Conservation (phyloP, 2,797 vertebrate genomes). For the Anabacerthia variegaticeps region DNA sequence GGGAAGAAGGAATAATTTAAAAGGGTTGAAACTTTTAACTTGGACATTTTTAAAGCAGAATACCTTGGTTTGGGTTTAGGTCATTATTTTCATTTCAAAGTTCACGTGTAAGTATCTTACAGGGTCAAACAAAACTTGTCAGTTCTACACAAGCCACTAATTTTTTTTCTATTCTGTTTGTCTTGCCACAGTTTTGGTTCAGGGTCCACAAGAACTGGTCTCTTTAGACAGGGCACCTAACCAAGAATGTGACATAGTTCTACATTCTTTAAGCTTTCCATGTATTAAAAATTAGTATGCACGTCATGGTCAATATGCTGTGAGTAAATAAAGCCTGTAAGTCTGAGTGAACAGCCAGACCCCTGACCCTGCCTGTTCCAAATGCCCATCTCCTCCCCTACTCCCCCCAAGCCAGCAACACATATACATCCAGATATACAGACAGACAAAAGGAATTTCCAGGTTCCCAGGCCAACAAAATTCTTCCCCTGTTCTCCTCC, state of each 20-base stretch:
- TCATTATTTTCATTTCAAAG: not conserved
- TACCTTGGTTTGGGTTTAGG: not conserved
- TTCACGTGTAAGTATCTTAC: not conserved
- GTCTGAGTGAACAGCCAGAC: not conserved
- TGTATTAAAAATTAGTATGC: not conserved
- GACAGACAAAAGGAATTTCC: not conserved
- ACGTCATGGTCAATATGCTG: not conserved
- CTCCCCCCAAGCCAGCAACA: not conserved
- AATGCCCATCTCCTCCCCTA: not conserved
- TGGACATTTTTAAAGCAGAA: not conserved
- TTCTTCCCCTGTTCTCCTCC: not conserved
- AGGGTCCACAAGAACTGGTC: not conserved
- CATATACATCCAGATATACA: not conserved
- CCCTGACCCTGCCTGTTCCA: not conserved
- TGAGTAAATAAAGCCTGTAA: not conserved
- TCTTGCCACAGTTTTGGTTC: not conserved
- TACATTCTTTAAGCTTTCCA: not conserved
- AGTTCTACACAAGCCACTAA: not conserved
- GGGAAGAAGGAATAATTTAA: not conserved
- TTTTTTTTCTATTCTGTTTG: not conserved
- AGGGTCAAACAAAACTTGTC: not conserved
- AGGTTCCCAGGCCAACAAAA: not conserved
- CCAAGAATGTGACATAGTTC: not conserved
- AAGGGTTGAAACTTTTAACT: not conserved
- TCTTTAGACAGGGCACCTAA: not conserved